A percentile compares a stretch with the other conserved stretches of the same genome.
Conservation (phyloP, 2,888 invertebrate genomes). For the Plebejus melissa region DNA sequence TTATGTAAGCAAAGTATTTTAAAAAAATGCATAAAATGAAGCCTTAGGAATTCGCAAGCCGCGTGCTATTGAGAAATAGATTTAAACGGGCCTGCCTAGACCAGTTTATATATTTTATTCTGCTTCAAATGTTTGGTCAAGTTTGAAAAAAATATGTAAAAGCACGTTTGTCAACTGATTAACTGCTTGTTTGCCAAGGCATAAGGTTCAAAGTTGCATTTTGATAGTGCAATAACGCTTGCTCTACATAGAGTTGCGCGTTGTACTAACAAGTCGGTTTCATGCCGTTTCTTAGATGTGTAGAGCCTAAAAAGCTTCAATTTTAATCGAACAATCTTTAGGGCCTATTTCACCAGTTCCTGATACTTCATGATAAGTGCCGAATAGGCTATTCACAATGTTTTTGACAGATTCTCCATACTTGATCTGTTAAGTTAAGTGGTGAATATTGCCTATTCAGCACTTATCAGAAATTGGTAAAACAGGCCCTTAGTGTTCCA, state of each 20-base stretch:
- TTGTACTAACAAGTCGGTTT: background rate
- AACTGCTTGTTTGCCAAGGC: background rate
- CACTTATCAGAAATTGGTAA: too few relatives aligned
- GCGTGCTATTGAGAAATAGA: background rate
- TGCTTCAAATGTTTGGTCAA: background rate
- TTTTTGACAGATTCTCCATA: too few relatives aligned
- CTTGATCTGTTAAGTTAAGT: too few relatives aligned
- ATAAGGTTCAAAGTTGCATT: background rate
- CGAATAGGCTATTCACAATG: too few relatives aligned
- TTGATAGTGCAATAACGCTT: background rate
- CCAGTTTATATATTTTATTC: slow-evolving; percentile 1
- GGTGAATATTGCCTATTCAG: too few relatives aligned
- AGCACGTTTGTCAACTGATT: background rate
- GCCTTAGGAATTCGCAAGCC: background rate
- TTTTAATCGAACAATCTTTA: background rate
- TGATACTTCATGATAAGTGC: too few relatives aligned
- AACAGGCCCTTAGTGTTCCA: too few relatives aligned
- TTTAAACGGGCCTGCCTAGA: background rate
- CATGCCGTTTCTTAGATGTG: background rate
- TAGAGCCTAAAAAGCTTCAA: background rate
- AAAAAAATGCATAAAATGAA: background rate
- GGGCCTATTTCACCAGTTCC: too few relatives aligned
- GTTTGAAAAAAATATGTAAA: background rate
- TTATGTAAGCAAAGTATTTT: background rate
- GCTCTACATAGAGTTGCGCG: background rate